These are phyloP conservation scores for Myotis planiceps DNA, from an alignment of 2,797 vertebrate species.

Conservation along the genomic window DNA sequence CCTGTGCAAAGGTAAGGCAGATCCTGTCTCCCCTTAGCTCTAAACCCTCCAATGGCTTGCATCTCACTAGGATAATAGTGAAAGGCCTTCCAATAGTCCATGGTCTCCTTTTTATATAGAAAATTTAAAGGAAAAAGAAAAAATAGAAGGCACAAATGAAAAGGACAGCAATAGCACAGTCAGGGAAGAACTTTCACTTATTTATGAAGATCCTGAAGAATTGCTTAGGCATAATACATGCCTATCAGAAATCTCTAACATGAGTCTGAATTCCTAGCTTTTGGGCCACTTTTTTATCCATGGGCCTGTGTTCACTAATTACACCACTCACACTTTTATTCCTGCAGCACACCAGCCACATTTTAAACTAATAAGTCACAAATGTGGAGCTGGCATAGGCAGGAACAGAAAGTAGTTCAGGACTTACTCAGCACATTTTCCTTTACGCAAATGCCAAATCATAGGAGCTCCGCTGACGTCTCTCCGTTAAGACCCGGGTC, in stretches of 20 bases:
- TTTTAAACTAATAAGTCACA: background rate
- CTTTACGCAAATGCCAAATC: conserved; percentile 31
- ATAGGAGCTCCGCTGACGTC: background rate
- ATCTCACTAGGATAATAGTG: background rate
- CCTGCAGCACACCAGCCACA: background rate
- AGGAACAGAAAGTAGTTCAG: conserved; percentile 19
- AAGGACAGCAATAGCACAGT: background rate
- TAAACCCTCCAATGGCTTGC: background rate
- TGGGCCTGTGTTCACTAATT: background rate
- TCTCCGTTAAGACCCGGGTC: background rate
- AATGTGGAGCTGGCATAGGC: background rate
- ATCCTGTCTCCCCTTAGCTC: background rate
- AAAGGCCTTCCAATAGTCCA: background rate
- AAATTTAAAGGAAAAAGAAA: background rate
- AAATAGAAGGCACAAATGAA: background rate
- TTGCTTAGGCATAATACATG: background rate
- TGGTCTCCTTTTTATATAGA: background rate
- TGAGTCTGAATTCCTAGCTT: background rate
- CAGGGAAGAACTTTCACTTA: background rate
- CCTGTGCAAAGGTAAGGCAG: background rate
- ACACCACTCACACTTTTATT: background rate
- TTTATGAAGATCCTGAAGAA: background rate
- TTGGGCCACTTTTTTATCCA: background rate
- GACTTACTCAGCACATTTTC: conserved; percentile 26
- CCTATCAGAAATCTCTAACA: background rate